A percentile compares a stretch with the other conserved stretches of the same genome.
Conservation (phyloP, 1,140 invertebrate genomes). For the Hyposmocoma kahamanoa region DNA sequence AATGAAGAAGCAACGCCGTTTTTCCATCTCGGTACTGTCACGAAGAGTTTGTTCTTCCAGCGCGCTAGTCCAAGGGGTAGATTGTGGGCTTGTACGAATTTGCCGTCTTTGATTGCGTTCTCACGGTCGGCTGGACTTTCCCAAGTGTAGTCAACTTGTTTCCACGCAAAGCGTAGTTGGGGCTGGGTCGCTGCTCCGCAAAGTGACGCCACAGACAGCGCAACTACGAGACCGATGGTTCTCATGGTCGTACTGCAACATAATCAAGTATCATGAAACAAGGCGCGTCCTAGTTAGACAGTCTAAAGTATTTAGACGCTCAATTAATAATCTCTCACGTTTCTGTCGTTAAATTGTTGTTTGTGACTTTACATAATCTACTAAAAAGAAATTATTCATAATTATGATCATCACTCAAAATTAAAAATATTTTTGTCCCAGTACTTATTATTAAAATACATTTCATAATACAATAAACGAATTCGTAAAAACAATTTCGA, state of each 20-base stretch:
- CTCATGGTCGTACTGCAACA: slow-evolving; percentile 54
- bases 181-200: slow-evolving; percentile 74
- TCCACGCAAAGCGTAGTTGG: slow-evolving; percentile 81
- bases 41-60: slow-evolving; percentile 85
- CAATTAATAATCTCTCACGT: too few species aligned
- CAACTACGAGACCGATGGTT: slow-evolving; percentile 35
- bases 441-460: too few species aligned
- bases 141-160: slow-evolving; percentile 80
- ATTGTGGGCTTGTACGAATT: slow-evolving; percentile 81
- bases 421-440: too few species aligned
- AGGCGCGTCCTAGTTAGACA: too few species aligned
- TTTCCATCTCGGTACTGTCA: slow-evolving; percentile 86
- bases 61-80: slow-evolving; percentile 81
- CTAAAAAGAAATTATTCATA: too few species aligned
- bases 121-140: slow-evolving; percentile 76
- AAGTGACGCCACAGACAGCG: slow-evolving; percentile 31
- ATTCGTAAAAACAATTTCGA: too few species aligned
- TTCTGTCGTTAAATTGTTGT: too few species aligned
- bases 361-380: too few species aligned
- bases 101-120: slow-evolving; percentile 75
- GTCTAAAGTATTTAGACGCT: too few species aligned
- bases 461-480: too few species aligned
- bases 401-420: too few species aligned
- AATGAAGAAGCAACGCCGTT: slow-evolving; percentile 81
- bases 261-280: too few species aligned